Conservation (phyloP, 2,113 vertebrate species). For the Phasianus colchicus region DNA sequence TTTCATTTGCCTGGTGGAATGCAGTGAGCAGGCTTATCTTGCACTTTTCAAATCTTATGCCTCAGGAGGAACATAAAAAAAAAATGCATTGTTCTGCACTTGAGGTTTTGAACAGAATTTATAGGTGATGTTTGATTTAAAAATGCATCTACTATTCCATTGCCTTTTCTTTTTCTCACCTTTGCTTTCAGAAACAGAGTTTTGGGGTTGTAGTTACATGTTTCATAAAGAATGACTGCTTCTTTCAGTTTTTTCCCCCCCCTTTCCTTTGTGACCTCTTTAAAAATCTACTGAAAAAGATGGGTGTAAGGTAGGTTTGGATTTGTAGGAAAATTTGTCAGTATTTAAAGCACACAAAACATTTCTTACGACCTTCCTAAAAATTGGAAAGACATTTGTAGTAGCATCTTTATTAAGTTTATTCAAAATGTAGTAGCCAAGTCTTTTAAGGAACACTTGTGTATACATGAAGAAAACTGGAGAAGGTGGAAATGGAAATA, state of each 20-base stretch:
- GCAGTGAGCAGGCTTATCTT: slow-evolving; percentile 31
- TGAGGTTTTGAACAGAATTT: slow-evolving; percentile 63
- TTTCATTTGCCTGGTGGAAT: slow-evolving; percentile 18
- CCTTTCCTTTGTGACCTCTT: neutral
- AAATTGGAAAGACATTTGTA: neutral
- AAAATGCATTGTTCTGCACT: slow-evolving; percentile 40
- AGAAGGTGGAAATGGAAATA: neutral
- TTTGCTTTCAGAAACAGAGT: slow-evolving; percentile 38
- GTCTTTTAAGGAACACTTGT: neutral
- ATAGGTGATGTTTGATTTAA: slow-evolving; percentile 31
- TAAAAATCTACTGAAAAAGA: slow-evolving; percentile 24
- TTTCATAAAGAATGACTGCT: neutral
- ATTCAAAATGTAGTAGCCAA: neutral
- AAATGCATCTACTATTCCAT: slow-evolving; percentile 17
- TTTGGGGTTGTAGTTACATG: neutral
- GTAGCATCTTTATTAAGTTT: neutral
- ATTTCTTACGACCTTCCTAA: neutral
- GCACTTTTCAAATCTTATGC: slow-evolving; percentile 44
- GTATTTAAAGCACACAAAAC: neutral
- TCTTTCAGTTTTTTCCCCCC: neutral
- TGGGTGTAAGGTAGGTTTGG: slow-evolving; percentile 29
- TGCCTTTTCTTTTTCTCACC: slow-evolving; percentile 33
- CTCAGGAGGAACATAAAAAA: slow-evolving; percentile 9
- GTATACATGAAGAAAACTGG: neutral
- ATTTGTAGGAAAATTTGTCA: neutral